Evolutionary conservation across 2,888 invertebrate genomes (phyloP), one percentile per base, ranked within the genome.

Genomic region (Plebejus anna): DNA sequence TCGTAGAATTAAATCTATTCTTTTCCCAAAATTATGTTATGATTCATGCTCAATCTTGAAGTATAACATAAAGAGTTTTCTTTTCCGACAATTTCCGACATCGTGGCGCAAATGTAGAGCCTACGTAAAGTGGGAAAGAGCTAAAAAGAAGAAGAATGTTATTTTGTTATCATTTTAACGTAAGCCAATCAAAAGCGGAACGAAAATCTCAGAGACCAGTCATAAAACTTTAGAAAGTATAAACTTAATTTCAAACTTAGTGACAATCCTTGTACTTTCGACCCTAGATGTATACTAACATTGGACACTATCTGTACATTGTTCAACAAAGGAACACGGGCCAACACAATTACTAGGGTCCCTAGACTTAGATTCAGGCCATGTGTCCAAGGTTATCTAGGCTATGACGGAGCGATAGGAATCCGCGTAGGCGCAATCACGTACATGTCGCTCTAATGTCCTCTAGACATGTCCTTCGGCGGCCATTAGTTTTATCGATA

Each of bases 371-470:
- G 73, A 91, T 89, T 83, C 87, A 88, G 90, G 89, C 87, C 89
- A 86, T 80, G 82, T 79, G 84, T 79, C 80, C 87, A 90, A 91
- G 90, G 90, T 85, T 87, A 88, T 83, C 82, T 82, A 81, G 85
- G 83, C 83, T 84, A 85, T 88, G 88, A 88, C 88, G 82, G 82
- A 82, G 84, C 80, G 82, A 81, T 83, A 83, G 89, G 90, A 90
- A 91, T 91, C 90, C 85, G 89, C 83, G 91, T 91, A 83, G 91
- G 91, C 85, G 88, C 84, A 80, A 84, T 86, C 76, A 76, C 76
- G 71, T 76, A 84, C 85, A 85, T 86, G 84, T 86, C 83, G 81
- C 80, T 55, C 80, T 85, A 83, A 83, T 84, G 80, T 78, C 75
- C 75, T 70, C 77, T 82, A 86, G 86, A 81, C 89, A 84, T 83